Conservation (phyloP, 2,888 invertebrate genomes). For the Amaurobius ferox region DNA sequence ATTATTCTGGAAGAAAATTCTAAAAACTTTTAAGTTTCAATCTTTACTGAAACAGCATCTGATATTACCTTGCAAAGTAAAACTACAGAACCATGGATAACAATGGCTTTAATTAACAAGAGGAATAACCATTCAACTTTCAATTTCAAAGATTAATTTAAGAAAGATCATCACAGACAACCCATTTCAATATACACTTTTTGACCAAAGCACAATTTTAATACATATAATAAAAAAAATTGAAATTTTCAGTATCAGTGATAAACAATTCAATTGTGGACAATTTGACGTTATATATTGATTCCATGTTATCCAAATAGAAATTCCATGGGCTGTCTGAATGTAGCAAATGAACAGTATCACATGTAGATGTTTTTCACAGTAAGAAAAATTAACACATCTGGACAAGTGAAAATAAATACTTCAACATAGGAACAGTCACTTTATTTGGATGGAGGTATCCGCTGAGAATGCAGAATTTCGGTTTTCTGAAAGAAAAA, state of each 20-base stretch:
- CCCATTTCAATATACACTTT: background rate
- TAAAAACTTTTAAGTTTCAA: too few relatives aligned
- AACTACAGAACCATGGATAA: background rate
- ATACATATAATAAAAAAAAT: too few relatives aligned
- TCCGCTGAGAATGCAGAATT: constrained; percentile 85
- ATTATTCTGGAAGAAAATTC: too few relatives aligned
- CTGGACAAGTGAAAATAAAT: constrained; percentile 6
- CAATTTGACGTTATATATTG: too few relatives aligned
- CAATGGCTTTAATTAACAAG: background rate
- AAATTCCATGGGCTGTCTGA: background rate
- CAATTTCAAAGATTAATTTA: background rate
- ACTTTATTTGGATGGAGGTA: constrained; percentile 79
- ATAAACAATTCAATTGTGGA: too few relatives aligned
- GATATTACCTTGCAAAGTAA: too few relatives aligned
- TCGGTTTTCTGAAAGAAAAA: constrained; percentile 84
- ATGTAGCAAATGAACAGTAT: background rate
- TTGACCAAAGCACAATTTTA: too few relatives aligned
- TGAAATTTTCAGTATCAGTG: too few relatives aligned
- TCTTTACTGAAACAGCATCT: too few relatives aligned
- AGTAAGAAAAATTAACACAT: background rate
- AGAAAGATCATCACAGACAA: constrained; percentile 1
- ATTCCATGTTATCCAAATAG: background rate
- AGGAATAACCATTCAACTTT: background rate
- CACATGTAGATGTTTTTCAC: background rate
- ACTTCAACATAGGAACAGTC: constrained; percentile 32